These are phyloP conservation scores for Lagria hirta DNA, from an alignment of 2,888 invertebrate species.

Conservation along the genomic window DNA sequence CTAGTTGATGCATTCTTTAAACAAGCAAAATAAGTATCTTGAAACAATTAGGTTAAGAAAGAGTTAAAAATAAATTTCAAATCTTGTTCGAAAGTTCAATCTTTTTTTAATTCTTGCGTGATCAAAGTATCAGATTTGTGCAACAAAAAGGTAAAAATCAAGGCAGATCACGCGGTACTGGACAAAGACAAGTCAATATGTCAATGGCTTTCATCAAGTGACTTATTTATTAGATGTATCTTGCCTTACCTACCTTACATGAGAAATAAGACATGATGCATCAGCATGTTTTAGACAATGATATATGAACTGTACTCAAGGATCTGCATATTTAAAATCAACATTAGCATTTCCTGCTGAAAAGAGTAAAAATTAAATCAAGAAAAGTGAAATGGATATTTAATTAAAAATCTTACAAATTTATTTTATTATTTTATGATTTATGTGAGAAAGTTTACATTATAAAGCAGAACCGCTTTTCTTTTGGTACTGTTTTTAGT, in stretches of 20 bases:
- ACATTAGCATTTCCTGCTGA: too few species aligned
- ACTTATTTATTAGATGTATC: conserved; percentile 38
- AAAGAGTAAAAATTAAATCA: too few species aligned
- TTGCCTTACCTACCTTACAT: conserved; percentile 31
- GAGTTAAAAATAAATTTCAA: too few species aligned
- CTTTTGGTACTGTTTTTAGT: conserved; percentile 5
- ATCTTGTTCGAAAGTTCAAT: too few species aligned
- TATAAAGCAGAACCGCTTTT: conserved; percentile 5
- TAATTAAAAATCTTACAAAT: too few species aligned
- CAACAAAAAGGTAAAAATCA: too few species aligned
- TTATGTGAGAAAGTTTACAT: conserved; percentile 15
- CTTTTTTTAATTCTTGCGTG: too few species aligned
- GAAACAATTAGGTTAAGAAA: too few species aligned
- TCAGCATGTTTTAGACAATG: conserved; percentile 28
- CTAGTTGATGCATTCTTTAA: too few species aligned
- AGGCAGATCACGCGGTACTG: conserved; percentile 35
- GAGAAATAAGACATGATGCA: conserved; percentile 32
- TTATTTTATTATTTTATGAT: conserved; percentile 1
- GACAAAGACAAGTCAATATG: conserved; percentile 39
- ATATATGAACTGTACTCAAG: conserved; percentile 14
- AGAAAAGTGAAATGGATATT: conserved; percentile 51
- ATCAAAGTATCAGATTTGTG: too few species aligned
- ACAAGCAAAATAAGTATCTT: too few species aligned
- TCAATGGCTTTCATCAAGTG: conserved; percentile 33
- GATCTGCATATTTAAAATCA: conserved; percentile 13